A percentile compares a stretch with the other conserved stretches of the same genome.
phyloP scores from a whole-genome alignment of 2,797 vertebrate species.

The Hemitrygon akajei region DNA sequence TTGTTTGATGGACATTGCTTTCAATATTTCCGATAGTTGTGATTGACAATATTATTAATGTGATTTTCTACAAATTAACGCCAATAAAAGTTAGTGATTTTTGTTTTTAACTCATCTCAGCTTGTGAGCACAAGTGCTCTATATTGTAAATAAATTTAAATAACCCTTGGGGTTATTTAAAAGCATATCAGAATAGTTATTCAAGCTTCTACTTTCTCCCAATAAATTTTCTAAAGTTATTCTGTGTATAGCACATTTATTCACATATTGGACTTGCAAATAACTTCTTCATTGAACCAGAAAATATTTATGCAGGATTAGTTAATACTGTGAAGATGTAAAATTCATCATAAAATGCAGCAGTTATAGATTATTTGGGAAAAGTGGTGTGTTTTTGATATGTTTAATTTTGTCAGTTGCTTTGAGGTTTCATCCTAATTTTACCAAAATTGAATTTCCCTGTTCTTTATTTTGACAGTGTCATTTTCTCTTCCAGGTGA shows the following conservation, averaged over 20 bases:
- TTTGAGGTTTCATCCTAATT: background rate
- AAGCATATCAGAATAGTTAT: background rate
- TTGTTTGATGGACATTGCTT: background rate
- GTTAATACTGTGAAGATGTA: background rate
- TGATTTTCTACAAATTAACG: background rate
- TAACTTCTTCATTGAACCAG: background rate
- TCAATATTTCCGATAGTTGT: background rate
- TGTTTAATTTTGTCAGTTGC: background rate
- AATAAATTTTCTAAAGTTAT: background rate
- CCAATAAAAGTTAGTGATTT: background rate
- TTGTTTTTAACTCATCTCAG: background rate
- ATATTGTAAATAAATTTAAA: no score
- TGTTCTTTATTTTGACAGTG: background rate
- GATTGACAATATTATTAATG: background rate
- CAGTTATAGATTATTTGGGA: background rate
- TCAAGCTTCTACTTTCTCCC: background rate
- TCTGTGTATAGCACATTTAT: background rate
- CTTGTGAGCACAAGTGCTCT: no score
- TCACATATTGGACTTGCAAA: no score
- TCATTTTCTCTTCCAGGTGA: slow-evolving; percentile 62
- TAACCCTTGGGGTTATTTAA: background rate
- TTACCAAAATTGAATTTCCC: background rate
- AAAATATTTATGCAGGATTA: background rate
- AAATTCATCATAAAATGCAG: background rate
- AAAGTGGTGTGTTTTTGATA: background rate